phyloP scores from a whole-genome alignment of 2,888 invertebrate genomes.

The Epistrophe eligans region DNA sequence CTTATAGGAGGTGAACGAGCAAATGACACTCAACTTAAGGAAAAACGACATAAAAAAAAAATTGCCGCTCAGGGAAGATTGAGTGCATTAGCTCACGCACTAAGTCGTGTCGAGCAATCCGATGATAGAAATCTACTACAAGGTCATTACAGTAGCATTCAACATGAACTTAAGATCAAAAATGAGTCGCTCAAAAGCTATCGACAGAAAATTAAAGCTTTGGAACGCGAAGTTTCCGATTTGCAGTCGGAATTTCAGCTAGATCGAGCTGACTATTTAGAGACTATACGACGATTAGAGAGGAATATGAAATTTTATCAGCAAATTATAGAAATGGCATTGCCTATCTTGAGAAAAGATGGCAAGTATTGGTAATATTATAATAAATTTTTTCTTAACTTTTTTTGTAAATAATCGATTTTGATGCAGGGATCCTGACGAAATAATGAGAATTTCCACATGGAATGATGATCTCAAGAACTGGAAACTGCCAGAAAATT shows the following conservation, averaged over 20 bases:
- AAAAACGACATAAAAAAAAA: slow-evolving; percentile 88
- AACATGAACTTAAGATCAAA: slow-evolving; percentile 90
- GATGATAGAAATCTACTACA: slow-evolving; percentile 89
- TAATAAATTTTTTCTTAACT: not conserved
- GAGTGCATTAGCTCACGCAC: slow-evolving; percentile 86
- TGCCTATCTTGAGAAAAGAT: slow-evolving; percentile 88
- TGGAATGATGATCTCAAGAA: slow-evolving; percentile 91
- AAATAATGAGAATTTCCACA: slow-evolving; percentile 87
- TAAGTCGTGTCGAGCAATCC: slow-evolving; percentile 87
- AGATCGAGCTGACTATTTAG: slow-evolving; percentile 92
- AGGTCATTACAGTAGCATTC: slow-evolving; percentile 90
- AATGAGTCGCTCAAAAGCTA: slow-evolving; percentile 88
- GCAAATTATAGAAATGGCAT: slow-evolving; percentile 87
- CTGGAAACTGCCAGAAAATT: slow-evolving; percentile 89
- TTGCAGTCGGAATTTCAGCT: slow-evolving; percentile 92
- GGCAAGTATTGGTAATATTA: slow-evolving; percentile 88
- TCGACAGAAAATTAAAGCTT: slow-evolving; percentile 87
- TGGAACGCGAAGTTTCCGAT: slow-evolving; percentile 90
- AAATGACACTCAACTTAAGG: slow-evolving; percentile 89
- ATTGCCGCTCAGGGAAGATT: slow-evolving; percentile 88
- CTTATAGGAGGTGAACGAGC: slow-evolving; percentile 92
- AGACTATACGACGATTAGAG: slow-evolving; percentile 91
- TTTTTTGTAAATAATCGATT: not conserved
- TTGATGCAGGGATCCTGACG: slow-evolving; percentile 87
- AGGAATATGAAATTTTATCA: slow-evolving; percentile 88